Base-by-base conservation (phyloP, 2,797 vertebrate species). In the Crocidura indochinensis region DNA sequence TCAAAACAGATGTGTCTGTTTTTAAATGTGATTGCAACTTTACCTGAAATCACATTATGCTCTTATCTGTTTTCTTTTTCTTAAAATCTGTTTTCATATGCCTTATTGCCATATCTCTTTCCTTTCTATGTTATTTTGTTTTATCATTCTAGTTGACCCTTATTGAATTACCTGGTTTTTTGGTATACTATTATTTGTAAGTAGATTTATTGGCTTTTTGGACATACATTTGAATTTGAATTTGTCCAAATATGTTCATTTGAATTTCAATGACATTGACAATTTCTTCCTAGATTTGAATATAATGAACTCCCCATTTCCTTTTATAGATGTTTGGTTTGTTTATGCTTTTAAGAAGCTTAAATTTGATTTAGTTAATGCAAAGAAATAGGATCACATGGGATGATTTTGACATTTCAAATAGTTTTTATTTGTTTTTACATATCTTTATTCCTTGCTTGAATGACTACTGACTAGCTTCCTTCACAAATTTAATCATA, bases 281-380 rank as follows among this genome's bases (percentile, higher is more conserved):
- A 31, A 10, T 14, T 56, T 90, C n/a, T 53, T 71, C 31, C 6
- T 80, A 9, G 26, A n/a, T 82, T 53, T 24, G 12, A 65, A 22
- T 20, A 11, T 29, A 38, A 24, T 7, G 29, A 11, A 86, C 53
- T 6, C n/a, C 60, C 49, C 7, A 4, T 26, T 64, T 27, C 31
- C 1, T 79, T 11, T 2, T 12, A 56, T 81, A 29, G 49, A 26
- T 17, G 14, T 47, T 56, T 90, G 4, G 5, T 60, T 29, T 11
- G 12, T 71, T 85, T 71, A 10, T 29, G 1, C 24, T 5, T 84
- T 88, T 81, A 83, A 60, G 6, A 60, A 60, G 10, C 29, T 9
- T 15, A 22, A 69, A 47, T 76, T 88, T 69, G 53, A 60, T 88
- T 88, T 87, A 22, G 0, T 24, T 93, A 83, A 84, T 76, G 2